Evolutionary conservation across 2,797 vertebrate genomes (phyloP).

Genomic region (Petrocephalus schoutedeni): DNA sequence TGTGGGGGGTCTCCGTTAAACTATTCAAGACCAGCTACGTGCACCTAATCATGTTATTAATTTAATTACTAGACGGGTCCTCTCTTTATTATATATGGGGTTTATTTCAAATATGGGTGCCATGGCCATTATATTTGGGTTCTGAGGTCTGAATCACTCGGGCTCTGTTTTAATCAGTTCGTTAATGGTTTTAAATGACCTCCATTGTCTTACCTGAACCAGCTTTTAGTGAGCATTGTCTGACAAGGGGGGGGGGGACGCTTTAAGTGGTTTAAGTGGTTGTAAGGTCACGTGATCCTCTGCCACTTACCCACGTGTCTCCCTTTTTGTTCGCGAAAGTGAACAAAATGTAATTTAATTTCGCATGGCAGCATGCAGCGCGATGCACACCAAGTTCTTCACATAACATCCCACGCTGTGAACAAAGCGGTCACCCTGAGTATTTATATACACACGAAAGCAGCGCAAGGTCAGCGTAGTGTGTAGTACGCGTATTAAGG

Average conservation of each 20-base stretch:
- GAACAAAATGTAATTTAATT: background rate
- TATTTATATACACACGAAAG: background rate
- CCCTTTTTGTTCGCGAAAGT: background rate
- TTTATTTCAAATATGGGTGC: background rate
- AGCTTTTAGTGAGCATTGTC: background rate
- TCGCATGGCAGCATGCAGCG: background rate
- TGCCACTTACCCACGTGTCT: background rate
- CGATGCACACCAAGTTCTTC: background rate
- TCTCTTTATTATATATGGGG: background rate
- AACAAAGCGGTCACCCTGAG: background rate
- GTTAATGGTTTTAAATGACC: background rate
- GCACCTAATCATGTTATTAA: background rate
- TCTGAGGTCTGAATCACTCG: background rate
- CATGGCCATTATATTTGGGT: background rate
- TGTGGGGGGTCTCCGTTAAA: background rate
- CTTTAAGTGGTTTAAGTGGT: background rate
- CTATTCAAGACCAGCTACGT: background rate
- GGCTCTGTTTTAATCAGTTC: background rate
- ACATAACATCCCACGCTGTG: background rate
- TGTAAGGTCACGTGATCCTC: background rate
- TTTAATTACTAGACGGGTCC: background rate
- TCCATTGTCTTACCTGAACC: background rate
- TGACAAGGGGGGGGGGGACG: background rate
- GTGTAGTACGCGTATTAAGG: too few relatives aligned
- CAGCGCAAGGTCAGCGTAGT: background rate